Base-by-base conservation (phyloP, 1,140 invertebrate species). In the Zaprionus vittiger region DNA sequence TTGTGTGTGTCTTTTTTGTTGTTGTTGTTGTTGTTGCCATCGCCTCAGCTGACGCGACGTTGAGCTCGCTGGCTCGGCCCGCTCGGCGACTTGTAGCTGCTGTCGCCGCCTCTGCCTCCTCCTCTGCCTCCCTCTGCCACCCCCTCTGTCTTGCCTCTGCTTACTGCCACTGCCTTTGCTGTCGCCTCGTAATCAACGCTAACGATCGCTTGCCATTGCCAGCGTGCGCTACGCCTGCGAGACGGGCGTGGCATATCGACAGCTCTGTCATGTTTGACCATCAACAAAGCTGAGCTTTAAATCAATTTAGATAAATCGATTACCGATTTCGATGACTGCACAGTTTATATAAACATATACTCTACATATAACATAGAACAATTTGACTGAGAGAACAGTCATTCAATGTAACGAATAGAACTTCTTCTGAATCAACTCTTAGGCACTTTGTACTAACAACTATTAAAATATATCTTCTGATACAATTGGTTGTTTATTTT, bases 131-230 rank as follows among this genome's bases (percentile, higher is more conserved):
- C 17, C 6, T 55, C 41, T 69, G 57, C 38, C 20, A 15, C 28
- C 17, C 26, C 47, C 17, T 47, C 17, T 47, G 7, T 2, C 44
- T 17, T 20, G 59, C 20, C 31, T 31, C 22, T 37, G 34, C n/a
- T 49, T 49, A 20, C 15, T 61, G 60, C 31, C 63, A 41, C 31
- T 70, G 37, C 14, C 44, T 20, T 20, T 73, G 71, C 52, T 62
- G 47, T 52, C 69, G 66, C 65, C 69, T 73, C 69, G 63, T 77
- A 73, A 77, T 77, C 74, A 77, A 57, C 74, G 69, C 64, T 77
- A 77, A 77, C 74, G 74, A 77, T 77, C 74, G 70, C 69, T 77
- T 72, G 69, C 68, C 74, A 71, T 77, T 71, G 73, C 67, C 68
- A 72, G 54, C 22, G 28, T 77, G 70, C 71, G 49, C 75, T 73